phyloP scores from a whole-genome alignment of 2,888 invertebrate species.

The Lutraria lutraria region DNA sequence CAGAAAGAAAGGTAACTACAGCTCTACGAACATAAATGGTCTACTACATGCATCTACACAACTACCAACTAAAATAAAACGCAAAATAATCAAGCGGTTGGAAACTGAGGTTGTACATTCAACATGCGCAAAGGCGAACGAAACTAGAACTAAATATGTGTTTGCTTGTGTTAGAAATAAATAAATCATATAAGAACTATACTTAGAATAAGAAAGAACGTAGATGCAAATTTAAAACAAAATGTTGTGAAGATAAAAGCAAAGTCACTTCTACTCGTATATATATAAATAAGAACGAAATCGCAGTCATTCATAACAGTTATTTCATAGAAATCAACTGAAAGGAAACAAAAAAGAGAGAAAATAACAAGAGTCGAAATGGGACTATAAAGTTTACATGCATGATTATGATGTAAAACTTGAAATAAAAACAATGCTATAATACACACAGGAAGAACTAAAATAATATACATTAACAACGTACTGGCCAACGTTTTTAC shows the following conservation, averaged over 20 bases:
- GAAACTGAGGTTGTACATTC: not conserved
- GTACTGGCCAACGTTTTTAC: conserved; percentile 27
- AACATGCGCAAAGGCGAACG: not conserved
- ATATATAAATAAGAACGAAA: not conserved
- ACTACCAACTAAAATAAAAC: not conserved
- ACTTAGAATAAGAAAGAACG: not conserved
- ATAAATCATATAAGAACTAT: not conserved
- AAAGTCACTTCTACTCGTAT: not conserved
- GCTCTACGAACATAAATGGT: not conserved
- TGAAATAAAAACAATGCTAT: not conserved
- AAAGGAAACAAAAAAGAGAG: not conserved
- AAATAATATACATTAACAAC: conserved; percentile 33
- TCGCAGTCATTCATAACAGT: not conserved
- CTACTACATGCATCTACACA: not conserved
- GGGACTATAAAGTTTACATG: conserved; percentile 26
- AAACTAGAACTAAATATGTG: not conserved
- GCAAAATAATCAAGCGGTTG: not conserved
- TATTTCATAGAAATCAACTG: not conserved
- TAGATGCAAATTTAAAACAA: not conserved
- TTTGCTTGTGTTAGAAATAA: not conserved
- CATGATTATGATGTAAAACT: not conserved
- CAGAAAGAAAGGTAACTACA: not conserved
- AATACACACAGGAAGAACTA: not conserved
- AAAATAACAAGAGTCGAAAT: not conserved
- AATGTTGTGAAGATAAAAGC: not conserved